phyloP scores from a whole-genome alignment of 2,113 vertebrate genomes.

The Cinclus cinclus region DNA sequence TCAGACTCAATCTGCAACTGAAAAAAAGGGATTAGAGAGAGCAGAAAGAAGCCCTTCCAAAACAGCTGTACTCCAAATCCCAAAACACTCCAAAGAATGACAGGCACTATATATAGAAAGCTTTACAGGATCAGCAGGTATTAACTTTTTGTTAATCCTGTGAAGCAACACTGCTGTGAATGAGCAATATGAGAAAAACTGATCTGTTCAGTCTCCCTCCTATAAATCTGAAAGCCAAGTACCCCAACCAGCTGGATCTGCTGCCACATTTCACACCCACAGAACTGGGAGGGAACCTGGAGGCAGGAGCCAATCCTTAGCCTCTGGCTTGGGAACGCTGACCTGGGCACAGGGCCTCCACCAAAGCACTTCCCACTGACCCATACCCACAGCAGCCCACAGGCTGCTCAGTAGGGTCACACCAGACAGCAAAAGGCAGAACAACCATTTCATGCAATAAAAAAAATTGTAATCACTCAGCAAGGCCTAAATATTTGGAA shows the following conservation, averaged over 20 bases:
- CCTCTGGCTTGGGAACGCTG: fast-evolving
- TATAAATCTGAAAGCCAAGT: not conserved
- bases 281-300: not conserved
- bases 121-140: conserved; percentile 52
- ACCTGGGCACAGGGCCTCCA: not conserved
- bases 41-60: not conserved
- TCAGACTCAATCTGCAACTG: not conserved
- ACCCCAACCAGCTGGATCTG: no score
- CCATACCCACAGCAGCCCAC: not conserved
- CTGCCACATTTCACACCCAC: not conserved
- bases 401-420: not conserved
- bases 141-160: conserved; percentile 45
- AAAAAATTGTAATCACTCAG: not conserved
- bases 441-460: not conserved
- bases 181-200: not conserved
- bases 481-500: not conserved
- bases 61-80: not conserved
- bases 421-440: not conserved
- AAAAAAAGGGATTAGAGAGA: not conserved
- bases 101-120: conserved; percentile 45
- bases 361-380: fast-evolving
- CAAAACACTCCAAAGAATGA: not conserved
- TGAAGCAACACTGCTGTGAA: not conserved
- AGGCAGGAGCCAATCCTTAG: fast-evolving
- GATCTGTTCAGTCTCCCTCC: not conserved